A percentile compares a stretch with the other conserved stretches of the same genome.
These are phyloP conservation scores for Apostichopus parvimensis DNA, from an alignment of 35 echinoderm and acorn worm genomes.

Conservation along the genomic window DNA sequence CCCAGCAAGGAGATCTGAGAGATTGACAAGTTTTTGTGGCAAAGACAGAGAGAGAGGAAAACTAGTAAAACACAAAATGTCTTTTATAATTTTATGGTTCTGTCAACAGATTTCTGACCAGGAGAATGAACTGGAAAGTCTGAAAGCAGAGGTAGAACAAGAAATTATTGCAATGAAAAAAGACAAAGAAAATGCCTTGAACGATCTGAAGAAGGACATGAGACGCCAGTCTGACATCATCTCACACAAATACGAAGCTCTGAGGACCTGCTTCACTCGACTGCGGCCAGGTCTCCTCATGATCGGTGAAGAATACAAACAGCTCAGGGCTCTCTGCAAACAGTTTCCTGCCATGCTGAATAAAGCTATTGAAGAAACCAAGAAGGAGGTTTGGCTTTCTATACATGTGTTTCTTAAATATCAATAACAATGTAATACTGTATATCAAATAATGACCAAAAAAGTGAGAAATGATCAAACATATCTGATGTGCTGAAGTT, in stretches of 20 bases:
- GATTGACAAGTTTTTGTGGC: too few species aligned
- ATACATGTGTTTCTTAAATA: too few species aligned
- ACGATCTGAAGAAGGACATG: constrained; percentile 22
- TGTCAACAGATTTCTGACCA: constrained; percentile 61
- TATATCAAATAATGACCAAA: too few species aligned
- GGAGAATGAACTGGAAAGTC: constrained; percentile 62
- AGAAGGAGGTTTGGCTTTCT: constrained; percentile 67
- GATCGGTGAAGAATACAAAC: constrained; percentile 92
- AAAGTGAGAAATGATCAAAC: too few species aligned
- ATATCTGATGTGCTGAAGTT: too few species aligned
- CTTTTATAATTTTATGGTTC: background rate
- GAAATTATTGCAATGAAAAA: constrained; percentile 56
- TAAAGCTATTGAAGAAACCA: constrained; percentile 82
- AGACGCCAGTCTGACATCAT: constrained; percentile 44
- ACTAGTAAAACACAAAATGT: background rate
- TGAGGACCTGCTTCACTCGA: constrained; percentile 67
- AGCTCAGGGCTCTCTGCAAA: constrained; percentile 80
- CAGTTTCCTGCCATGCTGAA: constrained; percentile 89
- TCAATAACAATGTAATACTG: too few species aligned
- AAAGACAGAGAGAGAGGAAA: too few species aligned
- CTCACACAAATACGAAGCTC: constrained; percentile 52
- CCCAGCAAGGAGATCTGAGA: too few species aligned
- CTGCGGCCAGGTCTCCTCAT: constrained; percentile 86
- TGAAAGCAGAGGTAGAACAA: constrained; percentile 68
- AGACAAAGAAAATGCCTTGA: constrained; percentile 56